A percentile compares a stretch with the other conserved stretches of the same genome.
Evolutionary conservation across 2,797 vertebrate species (phyloP).

Genomic region (Anas bahamensis): DNA sequence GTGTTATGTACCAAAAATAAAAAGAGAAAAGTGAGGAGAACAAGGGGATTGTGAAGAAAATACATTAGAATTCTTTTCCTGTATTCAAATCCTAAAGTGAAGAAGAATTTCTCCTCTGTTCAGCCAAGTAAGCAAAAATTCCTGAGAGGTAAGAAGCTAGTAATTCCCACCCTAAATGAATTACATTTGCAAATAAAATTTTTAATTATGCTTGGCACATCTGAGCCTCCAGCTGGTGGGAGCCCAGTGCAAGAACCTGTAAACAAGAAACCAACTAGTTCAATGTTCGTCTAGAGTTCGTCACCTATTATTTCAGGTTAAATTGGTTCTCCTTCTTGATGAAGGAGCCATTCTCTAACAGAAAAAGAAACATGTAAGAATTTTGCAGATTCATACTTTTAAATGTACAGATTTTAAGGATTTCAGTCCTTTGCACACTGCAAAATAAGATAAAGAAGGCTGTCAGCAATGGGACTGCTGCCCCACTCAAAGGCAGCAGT

Average conservation of each 20-base stretch:
- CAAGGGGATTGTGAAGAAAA: not conserved
- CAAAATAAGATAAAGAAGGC: not conserved
- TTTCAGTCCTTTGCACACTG: not conserved
- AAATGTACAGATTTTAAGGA: not conserved
- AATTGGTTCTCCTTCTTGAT: too few relatives aligned
- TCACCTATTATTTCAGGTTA: not conserved
- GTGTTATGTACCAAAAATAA: not conserved
- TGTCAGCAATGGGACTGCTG: not conserved
- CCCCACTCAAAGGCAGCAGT: not conserved
- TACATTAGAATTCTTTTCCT: not conserved
- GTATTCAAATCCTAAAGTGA: not conserved
- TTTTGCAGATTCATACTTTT: not conserved
- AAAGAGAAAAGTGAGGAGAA: not conserved
- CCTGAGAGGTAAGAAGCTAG: not conserved
- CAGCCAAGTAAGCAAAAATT: not conserved
- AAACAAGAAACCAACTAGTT: not conserved
- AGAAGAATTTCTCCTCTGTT: not conserved
- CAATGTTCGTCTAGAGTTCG: not conserved
- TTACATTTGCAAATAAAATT: not conserved
- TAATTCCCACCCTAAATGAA: not conserved
- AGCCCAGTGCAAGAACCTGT: not conserved
- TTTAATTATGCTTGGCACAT: not conserved
- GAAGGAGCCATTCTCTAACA: not conserved
- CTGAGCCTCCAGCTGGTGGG: not conserved
- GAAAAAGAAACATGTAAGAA: not conserved